Conservation (phyloP, 2,797 vertebrate genomes). For the Gymnoscopelus braueri region DNA sequence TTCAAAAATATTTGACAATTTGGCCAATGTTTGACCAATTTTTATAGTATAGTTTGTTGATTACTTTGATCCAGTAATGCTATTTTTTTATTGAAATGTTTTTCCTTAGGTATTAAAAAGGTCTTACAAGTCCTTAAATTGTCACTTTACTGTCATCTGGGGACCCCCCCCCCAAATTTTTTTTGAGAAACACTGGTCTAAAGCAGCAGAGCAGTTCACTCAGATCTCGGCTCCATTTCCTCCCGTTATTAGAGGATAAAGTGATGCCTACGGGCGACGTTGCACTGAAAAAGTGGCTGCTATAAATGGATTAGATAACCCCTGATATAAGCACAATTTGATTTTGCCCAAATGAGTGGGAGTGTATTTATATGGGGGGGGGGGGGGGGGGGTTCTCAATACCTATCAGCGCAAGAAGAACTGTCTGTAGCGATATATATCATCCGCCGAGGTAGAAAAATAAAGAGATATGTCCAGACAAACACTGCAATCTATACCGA, state of each 20-base stretch:
- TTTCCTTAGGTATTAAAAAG: too few relatives aligned
- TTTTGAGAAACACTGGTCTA: too few relatives aligned
- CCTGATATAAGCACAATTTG: conserved; percentile 66
- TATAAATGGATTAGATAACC: conserved; percentile 73
- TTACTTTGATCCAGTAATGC: too few relatives aligned
- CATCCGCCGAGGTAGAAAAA: conserved; percentile 43
- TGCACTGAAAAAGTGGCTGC: conserved; percentile 58
- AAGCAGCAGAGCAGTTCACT: conserved; percentile 29
- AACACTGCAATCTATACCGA: conserved; percentile 25
- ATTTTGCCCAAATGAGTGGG: conserved; percentile 52
- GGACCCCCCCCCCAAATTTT: too few relatives aligned
- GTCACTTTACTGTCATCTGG: too few relatives aligned
- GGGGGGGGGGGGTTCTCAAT: conserved; percentile 17
- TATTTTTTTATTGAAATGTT: too few relatives aligned
- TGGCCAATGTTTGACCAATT: too few relatives aligned
- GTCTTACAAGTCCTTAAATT: too few relatives aligned
- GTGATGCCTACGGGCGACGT: conserved; percentile 58
- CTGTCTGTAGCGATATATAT: conserved; percentile 65
- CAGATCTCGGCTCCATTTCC: conserved; percentile 58
- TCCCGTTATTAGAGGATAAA: conserved; percentile 65
- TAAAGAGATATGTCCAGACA: conserved; percentile 22
- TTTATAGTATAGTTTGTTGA: too few relatives aligned
- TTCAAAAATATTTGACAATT: too few relatives aligned
- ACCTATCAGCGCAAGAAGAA: conserved; percentile 42
- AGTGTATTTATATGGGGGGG: neutral